These are phyloP conservation scores for western clawed frog (Xenopus tropicalis) DNA, from an alignment of 2,113 vertebrate genomes.

Conservation along the genomic window DNA sequence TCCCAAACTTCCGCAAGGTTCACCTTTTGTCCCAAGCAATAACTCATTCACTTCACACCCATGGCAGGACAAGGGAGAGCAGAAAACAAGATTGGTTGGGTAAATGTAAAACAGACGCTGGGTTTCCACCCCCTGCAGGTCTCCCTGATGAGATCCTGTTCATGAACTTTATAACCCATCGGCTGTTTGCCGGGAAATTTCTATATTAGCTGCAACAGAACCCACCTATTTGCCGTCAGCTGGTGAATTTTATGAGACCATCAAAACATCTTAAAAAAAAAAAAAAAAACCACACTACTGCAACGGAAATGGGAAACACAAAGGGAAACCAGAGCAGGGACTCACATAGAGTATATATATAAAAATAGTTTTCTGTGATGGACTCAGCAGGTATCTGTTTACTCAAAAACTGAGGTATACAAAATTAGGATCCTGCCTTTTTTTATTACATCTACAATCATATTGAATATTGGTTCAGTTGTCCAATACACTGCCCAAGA, in stretches of 20 bases:
- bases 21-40: conserved; percentile 33
- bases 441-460: too few relatives aligned
- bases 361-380: too few relatives aligned
- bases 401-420: too few relatives aligned
- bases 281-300: conserved; percentile 9
- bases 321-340: background rate
- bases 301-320: conserved; percentile 17
- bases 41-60: conserved; percentile 38
- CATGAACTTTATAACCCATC: conserved; percentile 34
- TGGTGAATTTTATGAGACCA: conserved; percentile 22
- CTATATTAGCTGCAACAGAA: conserved; percentile 13
- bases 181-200: conserved; percentile 4
- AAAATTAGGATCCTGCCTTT: too few relatives aligned
- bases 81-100: conserved; percentile 19
- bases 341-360: too few relatives aligned
- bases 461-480: too few relatives aligned
- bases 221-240: conserved; percentile 1
- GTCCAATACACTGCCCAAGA: too few relatives aligned
- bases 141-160: conserved; percentile 35
- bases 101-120: conserved; percentile 35
- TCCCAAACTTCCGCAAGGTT: conserved; percentile 24
- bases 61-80: conserved; percentile 5
- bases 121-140: conserved; percentile 22
- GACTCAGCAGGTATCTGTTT: too few relatives aligned
- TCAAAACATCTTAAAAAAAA: conserved; percentile 19